phyloP scores from a whole-genome alignment of 2,888 invertebrate species.

The Resseliella maxima region DNA sequence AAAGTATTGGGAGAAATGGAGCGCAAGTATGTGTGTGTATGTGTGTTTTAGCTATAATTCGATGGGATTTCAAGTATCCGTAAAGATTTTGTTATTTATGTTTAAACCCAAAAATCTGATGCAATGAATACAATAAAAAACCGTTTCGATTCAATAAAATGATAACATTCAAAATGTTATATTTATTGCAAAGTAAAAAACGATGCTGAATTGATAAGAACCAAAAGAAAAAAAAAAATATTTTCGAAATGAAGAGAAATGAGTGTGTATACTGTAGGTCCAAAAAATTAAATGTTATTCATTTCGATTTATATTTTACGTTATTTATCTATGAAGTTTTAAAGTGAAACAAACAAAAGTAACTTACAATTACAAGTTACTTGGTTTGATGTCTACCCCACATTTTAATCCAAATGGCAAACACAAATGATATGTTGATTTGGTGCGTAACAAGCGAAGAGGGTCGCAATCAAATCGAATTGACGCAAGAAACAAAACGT shows the following conservation, averaged over 20 bases:
- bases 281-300: constrained; percentile 21
- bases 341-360: constrained; percentile 11
- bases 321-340: not conserved
- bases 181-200: constrained; percentile 27
- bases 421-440: constrained; percentile 53
- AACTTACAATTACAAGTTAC: not conserved
- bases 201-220: not conserved
- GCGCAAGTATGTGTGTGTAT: not conserved
- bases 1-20: not conserved
- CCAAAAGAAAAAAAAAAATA: not conserved
- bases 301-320: constrained; percentile 25
- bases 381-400: not conserved
- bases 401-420: constrained; percentile 2
- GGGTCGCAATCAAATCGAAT: constrained; percentile 36
- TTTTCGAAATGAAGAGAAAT: not conserved
- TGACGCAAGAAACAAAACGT: not conserved
- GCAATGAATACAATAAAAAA: not conserved
- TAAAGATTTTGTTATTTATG: constrained; percentile 48
- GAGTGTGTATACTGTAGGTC: not conserved
- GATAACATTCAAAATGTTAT: constrained; percentile 41
- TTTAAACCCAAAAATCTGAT: constrained; percentile 1
- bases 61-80: constrained; percentile 21
- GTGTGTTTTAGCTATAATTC: constrained; percentile 4
- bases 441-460: not conserved
- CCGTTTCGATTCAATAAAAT: constrained; percentile 40